A percentile compares a stretch with the other conserved stretches of the same genome.
phyloP scores from a whole-genome alignment of 2,113 vertebrate species.

The Caretta caretta region DNA sequence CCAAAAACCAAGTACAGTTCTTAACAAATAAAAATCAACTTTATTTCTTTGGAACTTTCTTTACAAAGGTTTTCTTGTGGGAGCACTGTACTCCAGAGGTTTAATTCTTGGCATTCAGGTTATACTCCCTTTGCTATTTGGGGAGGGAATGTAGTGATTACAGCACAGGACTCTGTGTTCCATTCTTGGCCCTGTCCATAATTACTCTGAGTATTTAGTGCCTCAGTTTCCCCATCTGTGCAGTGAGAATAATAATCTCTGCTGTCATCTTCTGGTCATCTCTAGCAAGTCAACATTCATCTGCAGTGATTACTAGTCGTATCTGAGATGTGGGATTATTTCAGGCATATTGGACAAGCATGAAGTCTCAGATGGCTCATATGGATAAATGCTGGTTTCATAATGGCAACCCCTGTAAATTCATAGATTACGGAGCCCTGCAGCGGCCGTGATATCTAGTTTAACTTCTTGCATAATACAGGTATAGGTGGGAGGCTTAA shows the following conservation, averaged over 20 bases:
- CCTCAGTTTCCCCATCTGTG: not conserved
- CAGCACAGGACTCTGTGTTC: not conserved
- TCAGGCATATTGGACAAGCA: not conserved
- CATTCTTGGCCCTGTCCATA: rapidly evolving
- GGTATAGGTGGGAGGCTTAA: not conserved
- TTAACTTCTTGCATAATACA: not conserved
- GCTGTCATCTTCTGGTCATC: rapidly evolving
- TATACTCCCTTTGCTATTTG: not conserved
- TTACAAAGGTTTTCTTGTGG: not conserved
- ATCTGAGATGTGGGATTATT: not conserved
- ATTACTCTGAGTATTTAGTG: not conserved
- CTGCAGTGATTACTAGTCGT: not conserved
- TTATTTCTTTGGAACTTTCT: not conserved
- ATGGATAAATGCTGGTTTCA: not conserved
- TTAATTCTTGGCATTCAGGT: not conserved
- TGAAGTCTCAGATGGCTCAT: not conserved
- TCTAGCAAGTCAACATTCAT: not conserved
- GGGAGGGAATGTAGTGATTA: not conserved
- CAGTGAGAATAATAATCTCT: not conserved
- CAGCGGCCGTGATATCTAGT: not conserved
- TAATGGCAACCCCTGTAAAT: not conserved
- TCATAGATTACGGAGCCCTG: not conserved
- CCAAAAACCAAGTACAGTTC: not conserved
- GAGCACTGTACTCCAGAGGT: not conserved
- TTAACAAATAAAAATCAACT: not conserved